Conservation (phyloP, 1,140 invertebrate species). For the Trichonephila inaurata region DNA sequence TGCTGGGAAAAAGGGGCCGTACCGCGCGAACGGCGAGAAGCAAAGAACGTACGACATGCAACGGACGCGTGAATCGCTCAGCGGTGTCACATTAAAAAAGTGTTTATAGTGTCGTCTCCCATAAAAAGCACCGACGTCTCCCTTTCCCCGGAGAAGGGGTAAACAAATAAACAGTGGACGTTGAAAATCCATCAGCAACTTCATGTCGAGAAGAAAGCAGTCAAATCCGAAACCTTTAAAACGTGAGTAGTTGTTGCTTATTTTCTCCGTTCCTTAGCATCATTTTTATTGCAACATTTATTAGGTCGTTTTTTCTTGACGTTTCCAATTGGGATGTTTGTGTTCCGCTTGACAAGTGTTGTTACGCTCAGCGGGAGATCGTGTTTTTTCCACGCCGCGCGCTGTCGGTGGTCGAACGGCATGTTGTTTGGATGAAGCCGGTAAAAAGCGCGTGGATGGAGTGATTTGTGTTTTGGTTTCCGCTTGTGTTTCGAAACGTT, state of each 20-base stretch:
- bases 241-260: constrained; percentile 42
- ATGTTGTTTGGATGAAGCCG: background rate
- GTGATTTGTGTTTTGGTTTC: background rate
- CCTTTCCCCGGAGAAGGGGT: background rate
- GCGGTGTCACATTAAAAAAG: background rate
- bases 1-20: constrained; percentile 63
- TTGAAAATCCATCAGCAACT: background rate
- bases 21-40: constrained; percentile 8
- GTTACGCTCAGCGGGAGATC: background rate
- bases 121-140: background rate
- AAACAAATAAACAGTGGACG: background rate
- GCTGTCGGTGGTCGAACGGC: constrained; percentile 10
- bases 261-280: background rate
- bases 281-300: background rate
- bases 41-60: constrained; percentile 59
- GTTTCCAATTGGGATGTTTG: background rate
- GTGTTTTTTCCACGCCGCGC: background rate
- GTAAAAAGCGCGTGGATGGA: background rate
- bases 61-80: constrained; percentile 25
- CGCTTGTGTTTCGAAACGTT: background rate
- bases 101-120: background rate
- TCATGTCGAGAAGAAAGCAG: constrained; percentile 72
- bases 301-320: background rate
- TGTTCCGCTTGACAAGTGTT: background rate
- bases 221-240: constrained; percentile 70